Conservation (phyloP, 2,797 vertebrate species). For the Myotis myotis region DNA sequence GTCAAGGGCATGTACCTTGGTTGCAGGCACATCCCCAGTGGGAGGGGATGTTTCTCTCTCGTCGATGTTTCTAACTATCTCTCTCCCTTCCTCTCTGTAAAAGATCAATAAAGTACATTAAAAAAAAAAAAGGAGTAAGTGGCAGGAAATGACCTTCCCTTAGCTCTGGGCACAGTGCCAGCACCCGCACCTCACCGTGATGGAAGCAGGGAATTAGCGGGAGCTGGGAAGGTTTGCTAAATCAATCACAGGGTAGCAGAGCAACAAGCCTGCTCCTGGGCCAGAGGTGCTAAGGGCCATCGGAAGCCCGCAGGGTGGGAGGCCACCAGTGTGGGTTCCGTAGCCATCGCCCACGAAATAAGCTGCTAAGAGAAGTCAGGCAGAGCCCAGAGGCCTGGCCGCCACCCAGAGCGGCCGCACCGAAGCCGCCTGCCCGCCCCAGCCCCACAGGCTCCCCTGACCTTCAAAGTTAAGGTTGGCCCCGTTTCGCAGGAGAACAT, state of each 20-base stretch:
- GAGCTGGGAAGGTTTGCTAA: background rate
- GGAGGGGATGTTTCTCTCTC: too few species aligned
- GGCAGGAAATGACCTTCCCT: background rate
- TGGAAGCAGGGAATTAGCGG: background rate
- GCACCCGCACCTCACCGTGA: background rate
- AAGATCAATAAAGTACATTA: too few species aligned
- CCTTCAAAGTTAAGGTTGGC: conserved; percentile 95
- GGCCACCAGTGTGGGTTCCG: background rate
- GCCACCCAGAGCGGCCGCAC: background rate
- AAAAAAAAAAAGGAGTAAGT: background rate
- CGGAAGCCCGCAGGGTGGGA: background rate
- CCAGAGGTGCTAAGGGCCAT: background rate
- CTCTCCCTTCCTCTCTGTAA: too few species aligned
- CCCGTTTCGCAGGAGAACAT: conserved; percentile 89
- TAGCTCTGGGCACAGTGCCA: background rate
- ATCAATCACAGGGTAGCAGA: background rate
- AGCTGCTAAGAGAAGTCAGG: background rate
- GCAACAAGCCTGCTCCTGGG: background rate
- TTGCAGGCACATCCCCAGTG: too few species aligned
- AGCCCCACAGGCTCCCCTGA: conserved; percentile 60
- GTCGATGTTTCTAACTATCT: too few species aligned
- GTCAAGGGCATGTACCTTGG: too few species aligned
- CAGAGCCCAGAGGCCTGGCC: background rate
- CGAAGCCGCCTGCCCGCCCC: background rate
- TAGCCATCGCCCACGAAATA: background rate